Evolutionary conservation across 2,888 invertebrate species (phyloP), one percentile per base, ranked within the genome.

Genomic region (Beris chalybata): DNA sequence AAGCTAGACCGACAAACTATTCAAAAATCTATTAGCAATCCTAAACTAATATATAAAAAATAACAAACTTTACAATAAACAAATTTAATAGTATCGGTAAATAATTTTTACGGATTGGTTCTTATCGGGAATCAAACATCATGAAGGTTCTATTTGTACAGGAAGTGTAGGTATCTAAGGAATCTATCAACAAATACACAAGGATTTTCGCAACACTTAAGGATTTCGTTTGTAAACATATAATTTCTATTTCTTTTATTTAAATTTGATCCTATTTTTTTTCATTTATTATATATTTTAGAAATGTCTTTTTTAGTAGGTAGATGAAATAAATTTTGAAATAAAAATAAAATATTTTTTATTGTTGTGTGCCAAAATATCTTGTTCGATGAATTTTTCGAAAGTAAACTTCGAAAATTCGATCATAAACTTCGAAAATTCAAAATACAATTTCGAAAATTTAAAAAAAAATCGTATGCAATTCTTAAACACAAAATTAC

Each of bases 181-280:
- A 38, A 38, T 38, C 9, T 38, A 5, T 38, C 38, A 38, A 38
- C 38, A 38, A 5, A 38, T 7, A 38, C 38, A 38, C 38, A 38
- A 38, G 9, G 6, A 15, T 56, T 56, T 56, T 56, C 43, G 31
- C 52, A 22, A 22, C 22, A 22, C 22, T 22, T 9, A 22, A 55
- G 31, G n/a, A n/a, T 32, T 55, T 11, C 4, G 43, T 31, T 52
- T 32, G 61, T 61, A 61, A 61, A 61, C 61, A 61, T 61, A 61
- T 61, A 61, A 61, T 61, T 61, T 61, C 50, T 61, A 43, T 61
- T 59, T 59, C 31, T 57, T 58, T 43, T 22, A 50, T 61, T 38
- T 22, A 50, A 50, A 50, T 22, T 50, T 50, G 4, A 11, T 29
- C 3, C 22, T 22, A 22, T 22, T 22, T 22, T 22, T n/a, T 29